A percentile compares a stretch with the other conserved stretches of the same genome.
Evolutionary conservation across 2,797 vertebrate genomes (phyloP).

Genomic region (Sebastes iracundus): DNA sequence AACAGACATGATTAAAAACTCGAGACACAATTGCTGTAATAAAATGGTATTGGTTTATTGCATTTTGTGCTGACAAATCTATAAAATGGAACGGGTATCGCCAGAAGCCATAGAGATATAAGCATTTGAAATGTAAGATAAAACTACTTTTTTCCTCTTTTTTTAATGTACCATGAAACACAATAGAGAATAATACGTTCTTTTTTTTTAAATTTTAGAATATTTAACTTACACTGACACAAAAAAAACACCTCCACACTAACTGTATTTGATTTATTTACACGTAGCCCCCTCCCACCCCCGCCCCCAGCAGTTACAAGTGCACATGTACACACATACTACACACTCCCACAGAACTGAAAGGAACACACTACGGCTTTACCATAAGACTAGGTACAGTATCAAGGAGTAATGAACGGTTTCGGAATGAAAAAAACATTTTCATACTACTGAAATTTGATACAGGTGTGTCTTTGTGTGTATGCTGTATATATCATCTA

Average conservation of each 20-base stretch:
- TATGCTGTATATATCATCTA: conserved; percentile 44
- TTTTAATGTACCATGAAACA: conserved; percentile 92
- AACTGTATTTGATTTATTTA: conserved; percentile 84
- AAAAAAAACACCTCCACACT: conserved; percentile 91
- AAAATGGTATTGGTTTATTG: conserved; percentile 99
- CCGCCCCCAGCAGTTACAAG: conserved; percentile 73
- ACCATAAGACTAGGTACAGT: conserved; percentile 74
- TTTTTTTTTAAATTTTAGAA: conserved; percentile 77
- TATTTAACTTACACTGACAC: conserved; percentile 91
- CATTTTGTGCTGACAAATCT: conserved; percentile 99
- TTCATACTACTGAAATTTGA: conserved; percentile 47
- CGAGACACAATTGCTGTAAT: conserved; percentile 88
- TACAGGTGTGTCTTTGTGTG: conserved; percentile 57
- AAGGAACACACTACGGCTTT: conserved; percentile 74
- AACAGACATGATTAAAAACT: conserved; percentile 69
- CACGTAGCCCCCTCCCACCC: conserved; percentile 73
- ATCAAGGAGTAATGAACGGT: conserved; percentile 59
- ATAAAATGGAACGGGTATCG: conserved; percentile 97
- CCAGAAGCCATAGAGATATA: conserved; percentile 95
- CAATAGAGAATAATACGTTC: conserved; percentile 85
- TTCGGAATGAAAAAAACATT: conserved; percentile 53
- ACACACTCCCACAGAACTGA: conserved; percentile 77
- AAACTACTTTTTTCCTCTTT: conserved; percentile 86
- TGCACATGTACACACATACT: conserved; percentile 73
- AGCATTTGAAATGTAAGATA: conserved; percentile 97